Evolutionary conservation across 2,797 vertebrate species (phyloP), one percentile per base, ranked within the genome.

Genomic region (Orestias chungarensis): DNA sequence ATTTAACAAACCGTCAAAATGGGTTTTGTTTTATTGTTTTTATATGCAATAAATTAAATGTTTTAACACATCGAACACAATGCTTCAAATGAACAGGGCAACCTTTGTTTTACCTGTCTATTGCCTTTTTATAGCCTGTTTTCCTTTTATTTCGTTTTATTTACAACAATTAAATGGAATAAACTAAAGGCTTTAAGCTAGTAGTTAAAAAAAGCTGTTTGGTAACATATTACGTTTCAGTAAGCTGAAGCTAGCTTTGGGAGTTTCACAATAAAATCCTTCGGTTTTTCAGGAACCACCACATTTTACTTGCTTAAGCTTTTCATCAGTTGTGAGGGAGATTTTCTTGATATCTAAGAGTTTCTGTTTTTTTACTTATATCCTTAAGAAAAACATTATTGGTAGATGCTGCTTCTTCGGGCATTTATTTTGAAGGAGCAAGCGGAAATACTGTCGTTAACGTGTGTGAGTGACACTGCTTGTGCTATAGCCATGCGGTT

Each of bases 401-500:
- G 14, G 5, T 6, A 4, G 7, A 1, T 1, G 62, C n/a, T 10
- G 10, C 5, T 3, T 65, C 6, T n/a, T 20, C 1, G 1, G 42
- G 9, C 6, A 0, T 50, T 44, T 85, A 82, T 76, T 78, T 59
- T 87, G 76, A 75, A 85, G 75, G 31, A 29, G 7, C 0, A 0
- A 0, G 66, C 76, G 87, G 90, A 92, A 84, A 66, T 0, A 0
- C 0, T 0, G 0, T 0, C 0, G 17, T 6, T 9, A 44, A 0
- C 1, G 0, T 0, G 3, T 4, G 0, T 1, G 4, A 0, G 66
- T 81, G 47, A 12, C 38, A 27, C 20, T 42, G 54, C 3, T 64
- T 1, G 12, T 70, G 46, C 31, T 70, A 62, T 42, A 80, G 77
- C 85, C 86, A 88, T 86, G 88, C 87, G 40, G 27, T 38, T 55